Base-by-base conservation (phyloP, 2,113 vertebrate species). In the Mesembrinibis cayennensis region DNA sequence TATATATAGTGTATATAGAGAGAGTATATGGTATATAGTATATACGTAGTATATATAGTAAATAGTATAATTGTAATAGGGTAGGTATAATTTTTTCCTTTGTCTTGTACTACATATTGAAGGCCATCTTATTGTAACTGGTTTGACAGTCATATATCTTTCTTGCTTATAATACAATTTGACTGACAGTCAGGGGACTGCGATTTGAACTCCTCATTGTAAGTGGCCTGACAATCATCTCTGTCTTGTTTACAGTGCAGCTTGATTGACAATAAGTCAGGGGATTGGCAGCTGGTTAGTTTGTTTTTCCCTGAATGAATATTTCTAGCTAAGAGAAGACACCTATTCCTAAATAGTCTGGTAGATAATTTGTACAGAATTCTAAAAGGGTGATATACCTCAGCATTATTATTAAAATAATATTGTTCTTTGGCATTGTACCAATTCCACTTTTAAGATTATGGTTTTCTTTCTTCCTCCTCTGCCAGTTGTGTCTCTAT, bases 181-280 rank as follows among this genome's bases (percentile, higher is more conserved):
- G 82, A 87, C 88, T 95, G 90, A 85, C 94, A 93, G 78, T 67
- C 90, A 93, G 52, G 73, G 87, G 82, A 29, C 52, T 88, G 92
- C 6, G 47, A 84, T 87, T 84, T 78, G 87, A 94, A 90, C 85
- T 82, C 65, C 78, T 93, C 77, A 44, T 89, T 87, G 76, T 93
- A 90, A 65, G 72, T 73, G 81, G 83, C 82, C 89, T 96, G 95
- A 95, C 77, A 94, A 90, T 83, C 88, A 63, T 91, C 70, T 87
- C 65, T 38, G 36, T 87, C 86, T 95, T 40, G 10, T 90, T 87
- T 78, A 27, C 32, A 81, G 45, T 77, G 73, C 77, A 82, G 52
- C 65, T 90, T 90, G 96, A 90, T 45, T 96, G 96, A 94, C 92
- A 93, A 6, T 77, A 82, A 94, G 62, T 69, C 87, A 90, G 90